Evolutionary conservation across 2,113 vertebrate genomes (phyloP).

Genomic region (Ophiodon elongatus): DNA sequence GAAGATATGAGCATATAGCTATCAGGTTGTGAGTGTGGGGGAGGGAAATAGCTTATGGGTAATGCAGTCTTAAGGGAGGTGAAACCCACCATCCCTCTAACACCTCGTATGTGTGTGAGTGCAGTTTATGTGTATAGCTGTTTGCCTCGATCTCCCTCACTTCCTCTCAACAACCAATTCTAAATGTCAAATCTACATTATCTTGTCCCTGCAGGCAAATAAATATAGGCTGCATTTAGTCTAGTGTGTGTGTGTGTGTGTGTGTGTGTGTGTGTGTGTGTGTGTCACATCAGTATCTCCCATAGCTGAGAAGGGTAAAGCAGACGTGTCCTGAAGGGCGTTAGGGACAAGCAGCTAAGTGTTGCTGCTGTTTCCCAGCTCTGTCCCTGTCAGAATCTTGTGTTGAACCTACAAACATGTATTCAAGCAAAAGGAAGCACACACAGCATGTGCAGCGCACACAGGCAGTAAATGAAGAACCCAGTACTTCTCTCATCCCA

Average conservation of each 20-base stretch:
- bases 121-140: not conserved
- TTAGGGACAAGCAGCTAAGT: not conserved
- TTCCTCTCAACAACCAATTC: constrained; percentile 27
- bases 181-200: constrained; percentile 63
- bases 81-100: constrained; percentile 17
- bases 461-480: constrained; percentile 12
- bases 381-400: constrained; percentile 17
- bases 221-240: constrained; percentile 17
- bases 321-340: not conserved
- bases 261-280: constrained; percentile 5
- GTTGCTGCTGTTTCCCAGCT: constrained; percentile 14
- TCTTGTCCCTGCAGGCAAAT: constrained; percentile 38
- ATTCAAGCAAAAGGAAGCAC: not conserved
- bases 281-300: constrained; percentile 4
- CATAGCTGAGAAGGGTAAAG: constrained; percentile 9
- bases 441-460: constrained; percentile 3
- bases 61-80: constrained; percentile 24
- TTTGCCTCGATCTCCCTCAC: constrained; percentile 14
- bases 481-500: not conserved
- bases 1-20: constrained; percentile 5
- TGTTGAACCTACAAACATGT: constrained; percentile 24
- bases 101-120: not conserved
- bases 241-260: constrained; percentile 5
- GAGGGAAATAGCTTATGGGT: constrained; percentile 38
- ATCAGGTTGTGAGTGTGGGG: constrained; percentile 24